Base-by-base conservation (phyloP, 2,113 vertebrate species). In the Emydura subglobosa region DNA sequence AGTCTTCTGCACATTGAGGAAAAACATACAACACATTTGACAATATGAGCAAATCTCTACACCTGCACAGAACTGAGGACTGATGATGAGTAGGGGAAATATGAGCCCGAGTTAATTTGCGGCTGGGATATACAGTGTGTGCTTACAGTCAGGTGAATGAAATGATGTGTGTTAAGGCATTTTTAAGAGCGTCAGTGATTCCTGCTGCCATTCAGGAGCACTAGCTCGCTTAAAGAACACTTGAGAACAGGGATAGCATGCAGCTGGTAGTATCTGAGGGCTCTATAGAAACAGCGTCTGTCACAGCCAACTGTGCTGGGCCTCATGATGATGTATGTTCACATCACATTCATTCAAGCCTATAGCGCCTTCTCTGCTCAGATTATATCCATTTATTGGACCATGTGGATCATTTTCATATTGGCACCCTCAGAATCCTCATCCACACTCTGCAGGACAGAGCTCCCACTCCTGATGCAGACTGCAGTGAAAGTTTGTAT, bases 191-290 rank as follows among this genome's bases (percentile, higher is more conserved):
- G 39, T 89, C 90, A 39, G 65, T 72, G 65, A 82, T 29, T 94
- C 89, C 53, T 85, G 85, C 53, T 97, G 93, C 42, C 79, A 59
- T 54, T 88, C 79, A 65, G 81, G 89, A 89, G 53, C n/a, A n/a
- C 1, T 65, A 57, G 72, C 25, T 39, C 78, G 42, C 65, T 89
- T 50, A 25, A 89, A 39, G 39, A 39, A 39, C 39, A 68, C n/a
- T n/a, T 68, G 34, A 34, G 61, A 72, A n/a, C 34, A 39, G 17
- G 19, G 9, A 72, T 72, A 72, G 39, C 65, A 39, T 22, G n/a
- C 9, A 10, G 16, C 9, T 19, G 22, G 65, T 34, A n/a, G 16
- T 22, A n/a, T 21, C n/a, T n/a, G 19, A 72, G n/a, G 65, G 65
- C n/a, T 53, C 79, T 82, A 25, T 13, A 82, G n/a, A 42, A 82